A percentile compares a stretch with the other conserved stretches of the same genome.
phyloP scores from a whole-genome alignment of 2,888 invertebrate genomes.

The Limnephilus rhombicus region DNA sequence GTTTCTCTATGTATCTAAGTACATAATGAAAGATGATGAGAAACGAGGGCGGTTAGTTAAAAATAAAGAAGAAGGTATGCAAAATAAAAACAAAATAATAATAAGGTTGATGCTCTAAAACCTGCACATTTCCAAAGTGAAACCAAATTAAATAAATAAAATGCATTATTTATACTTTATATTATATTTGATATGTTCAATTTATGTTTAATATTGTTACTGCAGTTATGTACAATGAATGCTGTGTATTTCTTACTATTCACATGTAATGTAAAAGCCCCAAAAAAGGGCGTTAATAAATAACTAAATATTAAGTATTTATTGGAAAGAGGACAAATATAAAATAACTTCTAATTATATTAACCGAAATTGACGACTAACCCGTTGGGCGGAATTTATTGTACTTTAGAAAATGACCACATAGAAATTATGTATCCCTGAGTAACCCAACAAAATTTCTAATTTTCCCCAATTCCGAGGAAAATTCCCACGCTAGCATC shows the following conservation, averaged over 20 bases:
- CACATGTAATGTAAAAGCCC: no score
- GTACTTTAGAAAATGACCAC: background rate
- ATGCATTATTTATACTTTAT: no score
- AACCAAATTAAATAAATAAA: background rate
- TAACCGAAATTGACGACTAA: background rate
- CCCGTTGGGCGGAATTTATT: background rate
- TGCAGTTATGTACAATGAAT: no score
- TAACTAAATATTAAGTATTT: background rate
- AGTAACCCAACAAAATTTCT: background rate
- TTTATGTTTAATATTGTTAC: no score
- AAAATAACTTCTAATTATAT: background rate
- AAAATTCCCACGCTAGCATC: conserved; percentile 40
- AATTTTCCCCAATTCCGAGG: conserved; percentile 8
- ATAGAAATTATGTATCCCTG: background rate
- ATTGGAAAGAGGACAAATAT: background rate
- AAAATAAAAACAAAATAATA: background rate
- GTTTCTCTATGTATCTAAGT: background rate
- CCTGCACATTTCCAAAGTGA: background rate
- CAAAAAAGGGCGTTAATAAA: no score
- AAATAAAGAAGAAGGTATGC: background rate
- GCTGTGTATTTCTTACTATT: no score
- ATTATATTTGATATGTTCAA: no score
- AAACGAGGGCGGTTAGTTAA: background rate
- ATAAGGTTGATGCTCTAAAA: background rate
- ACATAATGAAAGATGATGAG: background rate